Base-by-base conservation (phyloP, 2,888 invertebrate genomes). In the Drosophila neotestacea region DNA sequence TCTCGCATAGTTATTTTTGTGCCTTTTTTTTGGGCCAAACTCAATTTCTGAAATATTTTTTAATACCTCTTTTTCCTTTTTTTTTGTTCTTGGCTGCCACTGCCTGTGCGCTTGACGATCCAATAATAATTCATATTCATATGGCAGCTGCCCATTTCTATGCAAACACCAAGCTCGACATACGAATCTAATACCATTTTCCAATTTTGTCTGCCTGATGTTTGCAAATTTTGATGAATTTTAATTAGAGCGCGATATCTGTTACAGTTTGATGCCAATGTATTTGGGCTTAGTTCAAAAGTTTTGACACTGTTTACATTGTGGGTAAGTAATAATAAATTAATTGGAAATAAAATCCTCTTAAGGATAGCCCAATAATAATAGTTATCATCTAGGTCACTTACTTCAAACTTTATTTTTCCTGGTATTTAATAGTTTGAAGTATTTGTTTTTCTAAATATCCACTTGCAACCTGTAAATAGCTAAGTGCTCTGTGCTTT, bases 91-190 rank as follows among this genome's bases (percentile, higher is more conserved):
- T 46, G 13, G 11, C 50, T 59, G 47, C 27, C 34, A 47, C 38
- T n/a, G 11, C 11, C 62, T 16, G 66, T 81, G 54, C 56, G 79
- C 72, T 59, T 83, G 77, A 81, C 75, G 81, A 70, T 70, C 85
- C 88, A 87, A 89, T 88, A 84, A 89, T 89, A 89, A 81, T 88
- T 90, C 88, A 78, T 81, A 85, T 87, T 73, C 85, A 78, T 80
- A 78, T 60, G 67, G 67, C 34, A 50, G 32, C 48, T 63, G 63
- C 55, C 69, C 61, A 85, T 77, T 77, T 81, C 74, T 73, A 85
- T 85, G 80, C 69, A 75, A 55, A 28, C 52, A 27, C 50, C 48
- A 0, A 28, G n/a, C 27, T 13, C 39, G 80, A 60, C 56, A 63
- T 74, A 51, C 61, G 77, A 67, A 54, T 60, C 73, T 79, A 81